Percentiles rank a stretch among this genome's conserved stretches.
phyloP scores from a whole-genome alignment of 2,797 vertebrate genomes.

The Sciurus vulgaris region DNA sequence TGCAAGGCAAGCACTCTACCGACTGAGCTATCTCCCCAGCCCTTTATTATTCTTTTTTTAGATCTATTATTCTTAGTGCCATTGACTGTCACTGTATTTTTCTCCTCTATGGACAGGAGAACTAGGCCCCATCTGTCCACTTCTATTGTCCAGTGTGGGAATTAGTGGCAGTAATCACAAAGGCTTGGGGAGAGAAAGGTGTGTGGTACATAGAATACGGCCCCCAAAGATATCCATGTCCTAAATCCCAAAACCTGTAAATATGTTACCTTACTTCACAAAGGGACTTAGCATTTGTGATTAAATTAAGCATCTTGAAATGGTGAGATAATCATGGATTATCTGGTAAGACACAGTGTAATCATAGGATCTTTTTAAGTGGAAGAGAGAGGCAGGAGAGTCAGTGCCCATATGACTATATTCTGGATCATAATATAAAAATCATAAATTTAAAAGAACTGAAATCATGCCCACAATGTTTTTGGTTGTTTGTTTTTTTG shows the following conservation, averaged over 20 bases:
- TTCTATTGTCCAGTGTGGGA: background rate
- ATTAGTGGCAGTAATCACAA: background rate
- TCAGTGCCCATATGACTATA: background rate
- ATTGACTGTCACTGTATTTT: background rate
- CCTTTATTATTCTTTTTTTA: too few relatives aligned
- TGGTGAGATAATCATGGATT: constrained; percentile 15
- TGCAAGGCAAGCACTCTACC: too few relatives aligned
- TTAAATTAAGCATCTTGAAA: constrained; percentile 16
- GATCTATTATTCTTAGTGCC: background rate
- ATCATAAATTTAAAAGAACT: constrained; percentile 54
- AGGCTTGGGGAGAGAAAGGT: background rate
- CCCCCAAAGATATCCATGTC: background rate
- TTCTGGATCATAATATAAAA: constrained; percentile 34
- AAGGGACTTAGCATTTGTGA: background rate
- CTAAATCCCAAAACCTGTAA: constrained; percentile 23
- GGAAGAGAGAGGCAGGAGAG: background rate
- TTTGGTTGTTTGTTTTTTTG: too few relatives aligned
- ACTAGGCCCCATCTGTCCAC: background rate
- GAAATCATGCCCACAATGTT: background rate
- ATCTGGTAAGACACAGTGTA: background rate
- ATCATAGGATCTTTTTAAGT: background rate
- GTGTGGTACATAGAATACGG: background rate
- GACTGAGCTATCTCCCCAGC: too few relatives aligned
- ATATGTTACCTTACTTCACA: background rate
- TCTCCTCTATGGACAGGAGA: background rate